These are phyloP conservation scores for Caerostris darwini DNA, from an alignment of 1,140 invertebrate species.

Conservation along the genomic window DNA sequence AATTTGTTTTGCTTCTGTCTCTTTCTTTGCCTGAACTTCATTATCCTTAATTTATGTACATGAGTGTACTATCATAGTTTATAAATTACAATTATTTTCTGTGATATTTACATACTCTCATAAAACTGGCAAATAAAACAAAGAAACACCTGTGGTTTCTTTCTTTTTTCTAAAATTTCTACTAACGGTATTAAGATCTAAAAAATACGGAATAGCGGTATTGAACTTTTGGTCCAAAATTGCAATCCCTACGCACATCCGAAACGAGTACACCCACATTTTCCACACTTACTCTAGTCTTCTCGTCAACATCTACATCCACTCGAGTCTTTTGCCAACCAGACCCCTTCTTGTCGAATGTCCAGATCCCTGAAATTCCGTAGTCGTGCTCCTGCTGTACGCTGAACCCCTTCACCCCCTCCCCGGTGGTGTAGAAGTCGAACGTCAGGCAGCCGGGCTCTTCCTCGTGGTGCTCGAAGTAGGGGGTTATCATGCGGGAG, in stretches of 20 bases:
- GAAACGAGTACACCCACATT: neutral
- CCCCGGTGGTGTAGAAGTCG: conserved; percentile 21
- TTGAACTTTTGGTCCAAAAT: neutral
- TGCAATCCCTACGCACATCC: neutral
- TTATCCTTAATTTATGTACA: no score
- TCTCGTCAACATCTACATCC: conserved; percentile 39
- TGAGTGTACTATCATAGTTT: no score
- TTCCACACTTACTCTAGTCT: conserved; percentile 29
- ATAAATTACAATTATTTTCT: no score
- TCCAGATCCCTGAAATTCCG: conserved; percentile 13
- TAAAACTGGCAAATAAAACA: no score
- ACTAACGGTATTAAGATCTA: no score
- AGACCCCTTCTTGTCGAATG: neutral
- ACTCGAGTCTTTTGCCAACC: conserved; percentile 44
- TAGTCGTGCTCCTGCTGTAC: conserved; percentile 29
- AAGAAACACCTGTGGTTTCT: neutral
- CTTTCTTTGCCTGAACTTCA: no score
- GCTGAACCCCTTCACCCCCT: neutral
- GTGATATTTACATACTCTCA: no score
- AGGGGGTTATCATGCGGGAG: conserved; percentile 39
- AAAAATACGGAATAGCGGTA: no score
- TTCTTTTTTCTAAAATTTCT: no score
- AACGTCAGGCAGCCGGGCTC: conserved; percentile 7
- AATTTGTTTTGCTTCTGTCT: no score
- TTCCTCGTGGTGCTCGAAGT: conserved; percentile 45